Base-by-base conservation (phyloP, 2,888 invertebrate species). In the Barypeithes pellucidus region DNA sequence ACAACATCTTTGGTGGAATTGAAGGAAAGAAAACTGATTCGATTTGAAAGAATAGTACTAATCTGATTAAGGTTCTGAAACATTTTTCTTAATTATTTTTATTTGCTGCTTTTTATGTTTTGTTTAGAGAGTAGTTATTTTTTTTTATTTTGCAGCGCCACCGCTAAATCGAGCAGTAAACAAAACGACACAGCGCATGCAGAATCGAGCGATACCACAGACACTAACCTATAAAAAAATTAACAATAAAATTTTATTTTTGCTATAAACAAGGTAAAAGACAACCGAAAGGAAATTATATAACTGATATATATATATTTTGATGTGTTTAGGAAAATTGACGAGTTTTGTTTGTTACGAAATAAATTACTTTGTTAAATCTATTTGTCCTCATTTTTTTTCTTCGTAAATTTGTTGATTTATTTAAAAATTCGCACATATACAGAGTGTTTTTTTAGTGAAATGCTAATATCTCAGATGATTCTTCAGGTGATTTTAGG, bases 91-190 rank as follows among this genome's bases (percentile, higher is more conserved):
- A 24, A 50, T 60, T n/a, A 50, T 68, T 59, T 68, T 63, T 33
- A 18, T 47, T 47, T 63, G 45, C 50, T 14, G 63, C 63, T 63
- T 66, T 66, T 52, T 41, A 39, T 66, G n/a, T 60, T 47, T 33
- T 59, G 18, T 67, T 67, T 59, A 20, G 20, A 36, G 14, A 39
- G 43, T 61, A 61, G 61, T 61, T 45, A 43, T 54, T 50, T 52
- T 18, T 33, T 68, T 68, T 69, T 69, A 11, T 43, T 68, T 73
- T 69, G 57, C 68, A 73, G 73, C 29, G 57, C 68, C 18, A 65
- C 68, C 12, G 45, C 50, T 22, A 47, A 62, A 12, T n/a, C 41
- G 16, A 45, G 14, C 24, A 20, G 29, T 29, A 24, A 33, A 16
- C 57, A 39, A 65, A 63, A 69, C 63, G 47, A 36, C 36, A 50